Base-by-base conservation (phyloP, 1,140 invertebrate species). In the Portunus trituberculatus region DNA sequence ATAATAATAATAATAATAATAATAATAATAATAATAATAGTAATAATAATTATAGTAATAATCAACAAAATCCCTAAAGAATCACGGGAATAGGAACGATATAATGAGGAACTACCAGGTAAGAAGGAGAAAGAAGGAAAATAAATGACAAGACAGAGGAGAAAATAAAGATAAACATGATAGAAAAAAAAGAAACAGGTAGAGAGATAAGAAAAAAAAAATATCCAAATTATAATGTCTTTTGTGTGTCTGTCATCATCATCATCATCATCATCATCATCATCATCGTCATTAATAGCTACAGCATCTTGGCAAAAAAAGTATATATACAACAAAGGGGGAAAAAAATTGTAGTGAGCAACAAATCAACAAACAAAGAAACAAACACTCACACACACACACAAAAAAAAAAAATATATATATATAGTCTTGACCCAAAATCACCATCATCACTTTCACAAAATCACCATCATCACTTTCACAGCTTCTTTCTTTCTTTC, bases 221-320 rank as follows among this genome's bases (percentile, higher is more conserved):
- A 28, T 10, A n/a, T 39, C 48, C 88, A 16, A 46, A 90, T 46
- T 25, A 46, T 90, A 52, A 90, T 48, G 48, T 90, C 48, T 90
- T 90, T 52, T 52, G 25, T 52, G 45, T 52, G 45, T 28, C 45
- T 7, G 25, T 52, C 32, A 90, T 48, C n/a, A 48, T 90, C 45
- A 76, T 76, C 67, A 76, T 76, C 59, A 76, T 76, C 59, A 76
- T 76, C 67, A 76, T 76, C 20, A 76, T 39, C 39, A 39, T 39
- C 39, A 39, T 39, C 39, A 39, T 39, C 39, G 6, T 39, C 39
- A 39, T 39, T 6, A 39, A 39, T 39, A 39, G 6, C 39, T 39
- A 39, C 39, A 39, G 39, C 39, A 39, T 39, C 39, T 2, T 39
- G 39, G 39, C 39, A 39, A 39, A 39, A 39, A 39, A 39, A 6